Base-by-base conservation (phyloP, 2,797 vertebrate genomes). In the Tamandua tetradactyla region DNA sequence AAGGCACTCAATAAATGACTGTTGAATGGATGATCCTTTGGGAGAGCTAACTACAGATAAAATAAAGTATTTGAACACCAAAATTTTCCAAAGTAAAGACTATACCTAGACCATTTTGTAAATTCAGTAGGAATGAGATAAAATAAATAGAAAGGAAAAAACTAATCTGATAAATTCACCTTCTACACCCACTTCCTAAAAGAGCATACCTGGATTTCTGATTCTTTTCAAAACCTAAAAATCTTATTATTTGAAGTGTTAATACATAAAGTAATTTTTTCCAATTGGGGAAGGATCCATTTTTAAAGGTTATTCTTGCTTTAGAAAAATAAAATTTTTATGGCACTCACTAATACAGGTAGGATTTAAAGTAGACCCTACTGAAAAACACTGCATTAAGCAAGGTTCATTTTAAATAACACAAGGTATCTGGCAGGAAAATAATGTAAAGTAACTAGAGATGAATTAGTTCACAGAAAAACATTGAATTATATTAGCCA, bases 281-380 rank as follows among this genome's bases (percentile, higher is more conserved):
- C 62, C 57, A 94, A 96, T 94, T 62, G 42, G 90, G 55, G 61
- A 80, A 92, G 75, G 49, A 84, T 88, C 37, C 25, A 61, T 93
- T 96, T 96, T 94, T 61, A 94, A 95, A 89, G 79, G 35, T 18
- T 69, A 94, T 42, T 92, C 37, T 37, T 94, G 86, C 55, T 96
- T 96, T 61, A 71, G 40, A 69, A 95, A 96, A 97, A 89, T 37
- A 82, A 95, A 47, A n/a, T 71, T 93, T 89, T 94, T 87, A 95
- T 86, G 87, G 47, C 62, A 86, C 55, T 94, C 20, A 95, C 27
- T 91, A 89, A 82, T 74, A 95, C 13, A 75, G 23, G 52, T 87
- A 95, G 64, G 59, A 95, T 84, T 95, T 96, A 75, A 91, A 94
- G 93, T 40, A 95, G 79, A 86, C 49, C n/a, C 57, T 89, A 87